Conservation (phyloP, 2,113 vertebrate species). For the Archilochus colubris region DNA sequence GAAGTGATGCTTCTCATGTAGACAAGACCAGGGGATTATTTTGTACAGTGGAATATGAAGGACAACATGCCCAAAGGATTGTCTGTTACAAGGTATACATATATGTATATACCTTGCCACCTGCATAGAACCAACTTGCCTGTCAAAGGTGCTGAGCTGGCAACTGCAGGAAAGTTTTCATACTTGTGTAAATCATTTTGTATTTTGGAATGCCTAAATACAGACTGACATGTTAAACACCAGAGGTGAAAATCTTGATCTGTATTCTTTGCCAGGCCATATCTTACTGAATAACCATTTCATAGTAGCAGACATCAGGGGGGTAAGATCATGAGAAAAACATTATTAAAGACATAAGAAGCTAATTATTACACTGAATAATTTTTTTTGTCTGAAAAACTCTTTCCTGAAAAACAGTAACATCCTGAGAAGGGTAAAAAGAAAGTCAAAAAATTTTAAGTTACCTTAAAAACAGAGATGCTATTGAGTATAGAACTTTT, state of each 20-base stretch:
- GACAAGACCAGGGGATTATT: not conserved
- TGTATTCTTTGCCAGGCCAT: not conserved
- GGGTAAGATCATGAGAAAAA: not conserved
- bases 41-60: not conserved
- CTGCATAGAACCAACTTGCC: not conserved
- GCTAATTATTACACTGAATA: not conserved
- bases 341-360: not conserved
- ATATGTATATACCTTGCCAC: not conserved
- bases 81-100: not conserved
- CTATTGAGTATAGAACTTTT: not conserved
- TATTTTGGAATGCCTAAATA: not conserved
- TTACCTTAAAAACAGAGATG: not conserved
- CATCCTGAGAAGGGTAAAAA: not conserved
- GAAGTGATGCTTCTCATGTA: not conserved
- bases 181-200: not conserved
- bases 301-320: not conserved
- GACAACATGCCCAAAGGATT: not conserved
- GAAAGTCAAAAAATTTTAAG: not conserved
- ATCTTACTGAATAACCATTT: not conserved
- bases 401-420: not conserved
- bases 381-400: not conserved
- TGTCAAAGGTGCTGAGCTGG: not conserved
- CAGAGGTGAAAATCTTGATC: not conserved
- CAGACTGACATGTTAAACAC: not conserved
- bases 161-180: not conserved